These are phyloP conservation scores for Puffinus mauretanicus DNA, from an alignment of 2,113 vertebrate genomes.

Conservation along the genomic window DNA sequence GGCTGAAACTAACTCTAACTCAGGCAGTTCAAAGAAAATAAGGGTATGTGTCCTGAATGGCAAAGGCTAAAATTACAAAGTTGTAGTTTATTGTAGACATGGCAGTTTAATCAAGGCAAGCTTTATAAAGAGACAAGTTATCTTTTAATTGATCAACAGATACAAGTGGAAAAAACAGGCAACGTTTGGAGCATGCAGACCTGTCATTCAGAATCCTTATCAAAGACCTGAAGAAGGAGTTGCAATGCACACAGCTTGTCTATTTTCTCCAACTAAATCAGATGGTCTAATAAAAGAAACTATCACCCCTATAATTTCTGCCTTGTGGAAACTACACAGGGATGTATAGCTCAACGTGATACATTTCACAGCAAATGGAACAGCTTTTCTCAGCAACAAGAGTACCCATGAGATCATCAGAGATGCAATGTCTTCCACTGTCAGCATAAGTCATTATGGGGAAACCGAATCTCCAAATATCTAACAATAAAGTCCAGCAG, in stretches of 20 bases:
- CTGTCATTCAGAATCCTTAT: background rate
- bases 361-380: background rate
- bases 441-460: background rate
- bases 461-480: background rate
- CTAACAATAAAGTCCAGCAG: background rate
- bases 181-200: background rate
- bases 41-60: background rate
- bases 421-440: background rate
- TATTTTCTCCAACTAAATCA: background rate
- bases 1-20: background rate
- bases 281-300: slow-evolving; percentile 7
- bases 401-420: slow-evolving; percentile 11
- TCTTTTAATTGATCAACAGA: slow-evolving; percentile 29
- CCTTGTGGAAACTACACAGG: background rate
- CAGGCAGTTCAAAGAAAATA: background rate
- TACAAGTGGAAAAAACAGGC: background rate
- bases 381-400: background rate
- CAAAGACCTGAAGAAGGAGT: background rate
- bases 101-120: background rate
- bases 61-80: background rate
- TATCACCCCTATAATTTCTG: background rate
- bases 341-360: background rate
- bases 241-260: background rate
- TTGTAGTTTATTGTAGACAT: background rate
- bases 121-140: background rate